Evolutionary conservation across 2,113 vertebrate species (phyloP).

Genomic region (Bujurquina vittata): DNA sequence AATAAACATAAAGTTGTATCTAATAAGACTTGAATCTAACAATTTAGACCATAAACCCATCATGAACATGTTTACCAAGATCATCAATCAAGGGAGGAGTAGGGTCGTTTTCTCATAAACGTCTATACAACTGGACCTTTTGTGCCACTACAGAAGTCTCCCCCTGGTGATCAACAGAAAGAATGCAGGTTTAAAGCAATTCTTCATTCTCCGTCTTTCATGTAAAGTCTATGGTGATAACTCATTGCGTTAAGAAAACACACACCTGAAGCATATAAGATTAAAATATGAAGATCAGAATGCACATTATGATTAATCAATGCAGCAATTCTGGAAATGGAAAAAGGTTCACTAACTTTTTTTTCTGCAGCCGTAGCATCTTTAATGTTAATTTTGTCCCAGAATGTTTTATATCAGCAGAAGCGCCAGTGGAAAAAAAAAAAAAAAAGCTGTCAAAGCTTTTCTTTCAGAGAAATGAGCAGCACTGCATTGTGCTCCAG

Average conservation of each 20-base stretch:
- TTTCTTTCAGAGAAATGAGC: conserved; percentile 28
- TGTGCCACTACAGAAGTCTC: background rate
- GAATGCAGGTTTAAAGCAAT: background rate
- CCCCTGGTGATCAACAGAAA: background rate
- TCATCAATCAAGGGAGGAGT: background rate
- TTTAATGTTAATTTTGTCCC: background rate
- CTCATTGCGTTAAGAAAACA: background rate
- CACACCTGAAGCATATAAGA: fast-evolving
- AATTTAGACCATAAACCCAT: background rate
- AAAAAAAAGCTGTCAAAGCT: conserved; percentile 12
- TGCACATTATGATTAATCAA: background rate
- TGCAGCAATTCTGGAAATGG: background rate
- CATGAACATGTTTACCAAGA: background rate
- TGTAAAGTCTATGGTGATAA: background rate
- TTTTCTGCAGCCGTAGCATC: background rate
- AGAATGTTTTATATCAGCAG: conserved; percentile 5
- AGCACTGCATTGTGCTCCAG: conserved; percentile 38
- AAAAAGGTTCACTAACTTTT: background rate
- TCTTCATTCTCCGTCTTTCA: background rate
- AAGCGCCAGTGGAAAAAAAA: background rate
- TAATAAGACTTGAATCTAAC: background rate
- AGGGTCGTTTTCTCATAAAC: background rate
- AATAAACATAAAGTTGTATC: too few relatives aligned
- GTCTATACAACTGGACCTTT: background rate
- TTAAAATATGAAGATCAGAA: background rate